Evolutionary conservation across 2,113 vertebrate genomes (phyloP).

Genomic region (Desmodus rotundus): DNA sequence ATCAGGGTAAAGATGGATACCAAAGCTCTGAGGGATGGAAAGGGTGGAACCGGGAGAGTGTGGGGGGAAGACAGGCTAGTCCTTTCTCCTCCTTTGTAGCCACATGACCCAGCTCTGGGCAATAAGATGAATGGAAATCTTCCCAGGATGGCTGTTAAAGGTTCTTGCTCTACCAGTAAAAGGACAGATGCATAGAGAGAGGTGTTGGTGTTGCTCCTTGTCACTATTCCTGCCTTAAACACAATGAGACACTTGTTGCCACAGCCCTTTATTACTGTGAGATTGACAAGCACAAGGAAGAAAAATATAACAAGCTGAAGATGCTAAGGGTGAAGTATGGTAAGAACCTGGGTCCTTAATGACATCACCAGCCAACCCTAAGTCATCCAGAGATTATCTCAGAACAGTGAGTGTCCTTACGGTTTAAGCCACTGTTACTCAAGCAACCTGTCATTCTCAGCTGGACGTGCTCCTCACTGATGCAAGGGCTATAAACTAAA

Average conservation of each 20-base stretch:
- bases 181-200: not conserved
- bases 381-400: not conserved
- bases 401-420: not conserved
- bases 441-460: not conserved
- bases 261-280: not conserved
- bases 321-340: not conserved
- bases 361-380: not conserved
- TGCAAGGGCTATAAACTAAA: not conserved
- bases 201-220: not conserved
- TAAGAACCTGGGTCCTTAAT: not conserved
- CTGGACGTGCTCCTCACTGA: not conserved
- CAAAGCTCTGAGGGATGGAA: not conserved
- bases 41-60: not conserved
- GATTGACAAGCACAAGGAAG: not conserved
- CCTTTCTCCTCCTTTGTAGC: not conserved
- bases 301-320: not conserved
- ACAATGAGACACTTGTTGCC: accelerated
- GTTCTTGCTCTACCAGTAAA: not conserved
- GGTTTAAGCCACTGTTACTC: not conserved
- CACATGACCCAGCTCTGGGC: not conserved
- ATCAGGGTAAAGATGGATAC: not conserved
- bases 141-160: not conserved
- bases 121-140: not conserved
- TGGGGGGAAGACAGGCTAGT: accelerated
- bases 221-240: not conserved